These are phyloP conservation scores for Seriola dumerili DNA, from an alignment of 2,113 vertebrate species.

Conservation along the genomic window DNA sequence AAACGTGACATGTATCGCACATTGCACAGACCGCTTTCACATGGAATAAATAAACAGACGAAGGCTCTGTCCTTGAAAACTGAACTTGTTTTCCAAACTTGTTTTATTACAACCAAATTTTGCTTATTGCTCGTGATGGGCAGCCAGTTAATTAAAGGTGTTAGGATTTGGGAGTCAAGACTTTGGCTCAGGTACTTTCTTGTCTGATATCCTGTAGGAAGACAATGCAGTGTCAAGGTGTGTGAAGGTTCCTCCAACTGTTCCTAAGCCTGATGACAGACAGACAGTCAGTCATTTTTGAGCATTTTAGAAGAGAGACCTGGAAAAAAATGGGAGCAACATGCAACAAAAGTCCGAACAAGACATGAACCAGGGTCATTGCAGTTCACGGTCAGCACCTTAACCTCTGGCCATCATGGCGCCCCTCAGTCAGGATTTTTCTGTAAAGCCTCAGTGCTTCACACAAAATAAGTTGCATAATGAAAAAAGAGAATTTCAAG, in stretches of 20 bases:
- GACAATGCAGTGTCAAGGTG: neutral
- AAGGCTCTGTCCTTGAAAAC: neutral
- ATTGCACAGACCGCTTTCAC: neutral
- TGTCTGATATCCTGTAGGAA: neutral
- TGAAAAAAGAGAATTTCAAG: neutral
- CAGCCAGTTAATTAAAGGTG: neutral
- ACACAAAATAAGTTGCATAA: neutral
- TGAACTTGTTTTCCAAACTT: neutral
- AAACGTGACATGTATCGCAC: slow-evolving; percentile 30
- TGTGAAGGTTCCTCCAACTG: neutral
- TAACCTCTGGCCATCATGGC: neutral
- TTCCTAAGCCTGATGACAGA: neutral
- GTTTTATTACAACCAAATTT: neutral
- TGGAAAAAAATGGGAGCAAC: neutral
- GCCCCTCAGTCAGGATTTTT: neutral
- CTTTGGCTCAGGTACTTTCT: neutral
- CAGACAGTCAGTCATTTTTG: neutral
- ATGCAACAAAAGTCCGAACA: neutral
- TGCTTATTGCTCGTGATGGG: neutral
- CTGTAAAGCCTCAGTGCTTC: neutral
- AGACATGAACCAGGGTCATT: neutral
- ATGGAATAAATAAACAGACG: slow-evolving; percentile 34
- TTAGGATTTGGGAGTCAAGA: neutral
- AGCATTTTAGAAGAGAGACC: neutral
- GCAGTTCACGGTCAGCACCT: neutral